These are phyloP conservation scores for Monochamus alternatus DNA, from an alignment of 2,888 invertebrate genomes.

Conservation along the genomic window DNA sequence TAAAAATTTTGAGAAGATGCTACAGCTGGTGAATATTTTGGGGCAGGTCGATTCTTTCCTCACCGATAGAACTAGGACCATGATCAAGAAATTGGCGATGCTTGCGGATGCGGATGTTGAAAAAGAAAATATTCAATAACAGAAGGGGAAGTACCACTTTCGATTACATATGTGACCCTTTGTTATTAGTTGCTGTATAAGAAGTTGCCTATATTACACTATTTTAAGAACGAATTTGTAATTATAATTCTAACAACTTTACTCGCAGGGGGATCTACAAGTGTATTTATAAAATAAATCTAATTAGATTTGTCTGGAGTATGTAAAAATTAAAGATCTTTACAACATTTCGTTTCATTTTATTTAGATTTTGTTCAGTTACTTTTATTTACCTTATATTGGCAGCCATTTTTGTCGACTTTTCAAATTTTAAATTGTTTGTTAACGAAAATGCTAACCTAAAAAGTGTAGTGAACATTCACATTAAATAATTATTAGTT, in stretches of 20 bases:
- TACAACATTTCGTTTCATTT: too few relatives aligned
- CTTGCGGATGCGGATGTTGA: constrained; percentile 68
- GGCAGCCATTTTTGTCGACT: constrained; percentile 17
- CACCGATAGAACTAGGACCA: constrained; percentile 68
- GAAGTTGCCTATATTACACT: too few relatives aligned
- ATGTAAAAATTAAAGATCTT: too few relatives aligned
- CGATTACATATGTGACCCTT: too few relatives aligned
- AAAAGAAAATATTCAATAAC: background rate
- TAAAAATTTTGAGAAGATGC: constrained; percentile 71
- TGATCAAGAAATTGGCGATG: constrained; percentile 70
- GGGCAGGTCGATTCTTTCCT: constrained; percentile 73
- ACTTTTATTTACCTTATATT: constrained; percentile 5
- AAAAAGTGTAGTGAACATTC: constrained; percentile 10
- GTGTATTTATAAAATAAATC: too few relatives aligned
- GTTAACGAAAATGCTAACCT: constrained; percentile 32
- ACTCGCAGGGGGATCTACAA: too few relatives aligned
- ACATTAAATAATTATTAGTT: background rate
- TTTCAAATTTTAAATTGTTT: constrained; percentile 15
- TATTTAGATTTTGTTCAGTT: background rate
- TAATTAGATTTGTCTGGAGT: too few relatives aligned
- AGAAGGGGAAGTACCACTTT: background rate
- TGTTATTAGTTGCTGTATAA: too few relatives aligned
- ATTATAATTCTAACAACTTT: too few relatives aligned
- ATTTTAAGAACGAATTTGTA: too few relatives aligned
- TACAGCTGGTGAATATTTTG: constrained; percentile 71